A percentile compares a stretch with the other conserved stretches of the same genome.
phyloP scores from a whole-genome alignment of 2,888 invertebrate species.

The Monochamus alternatus region DNA sequence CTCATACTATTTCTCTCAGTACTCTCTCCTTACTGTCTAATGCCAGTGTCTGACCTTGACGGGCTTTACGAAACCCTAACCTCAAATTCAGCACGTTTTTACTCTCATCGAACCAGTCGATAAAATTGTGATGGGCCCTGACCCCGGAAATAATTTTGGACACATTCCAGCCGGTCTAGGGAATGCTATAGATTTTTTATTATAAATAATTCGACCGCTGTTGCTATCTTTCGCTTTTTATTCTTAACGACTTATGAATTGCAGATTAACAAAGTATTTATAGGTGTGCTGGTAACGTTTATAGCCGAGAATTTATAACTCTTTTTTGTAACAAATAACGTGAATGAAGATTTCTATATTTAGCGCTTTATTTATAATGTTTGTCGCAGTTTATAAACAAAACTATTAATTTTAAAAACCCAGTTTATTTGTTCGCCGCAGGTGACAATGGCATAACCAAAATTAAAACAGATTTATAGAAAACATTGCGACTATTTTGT shows the following conservation, averaged over 20 bases:
- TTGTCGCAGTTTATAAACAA: slow-evolving; percentile 30
- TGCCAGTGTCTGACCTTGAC: slow-evolving; percentile 54
- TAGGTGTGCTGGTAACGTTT: not conserved
- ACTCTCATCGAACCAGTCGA: slow-evolving; percentile 37
- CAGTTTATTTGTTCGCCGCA: slow-evolving; percentile 9
- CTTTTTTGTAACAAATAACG: slow-evolving; percentile 14
- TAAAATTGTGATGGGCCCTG: slow-evolving; percentile 41
- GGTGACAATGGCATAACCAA: not conserved
- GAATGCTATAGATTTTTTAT: slow-evolving; percentile 35
- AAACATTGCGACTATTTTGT: not conserved
- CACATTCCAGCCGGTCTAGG: slow-evolving; percentile 44
- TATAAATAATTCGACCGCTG: slow-evolving; percentile 12
- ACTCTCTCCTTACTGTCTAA: slow-evolving; percentile 40
- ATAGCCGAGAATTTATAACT: slow-evolving; percentile 5
- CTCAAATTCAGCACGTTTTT: slow-evolving; percentile 61
- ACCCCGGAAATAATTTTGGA: slow-evolving; percentile 51
- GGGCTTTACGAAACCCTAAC: slow-evolving; percentile 54
- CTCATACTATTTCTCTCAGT: slow-evolving; percentile 42
- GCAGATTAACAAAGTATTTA: not conserved
- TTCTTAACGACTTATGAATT: slow-evolving; percentile 17
- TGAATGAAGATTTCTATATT: slow-evolving; percentile 29
- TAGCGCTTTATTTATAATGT: slow-evolving; percentile 23
- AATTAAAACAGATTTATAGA: slow-evolving; percentile 2
- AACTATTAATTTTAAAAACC: slow-evolving; percentile 25
- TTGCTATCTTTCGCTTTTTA: slow-evolving; percentile 22